Conservation (phyloP, 2,113 vertebrate genomes). For the Oryctolagus cuniculus region mOryCun1.1 NC_091435.1:69906501-69907000, state of each 20-base stretch:
- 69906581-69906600: conserved; percentile 2
- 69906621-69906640: conserved; percentile 3
- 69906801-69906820: background rate
- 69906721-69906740: conserved; percentile 25
- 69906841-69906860: background rate
- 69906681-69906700: conserved; percentile 27
- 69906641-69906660: conserved; percentile 3
- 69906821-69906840: background rate
- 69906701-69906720: background rate
- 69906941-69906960: conserved; percentile 42
- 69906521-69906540: background rate
- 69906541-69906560: background rate
- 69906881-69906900: conserved; percentile 48
- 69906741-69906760: background rate
- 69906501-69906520: conserved; percentile 26
- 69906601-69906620: conserved; percentile 8
- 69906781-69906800: background rate
- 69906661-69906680: conserved; percentile 46
- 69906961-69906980: background rate
- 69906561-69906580: background rate
- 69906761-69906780: background rate
- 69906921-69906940: conserved; percentile 26
- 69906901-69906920: conserved; percentile 51
- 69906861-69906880: conserved; percentile 47
- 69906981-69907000: conserved; percentile 42